phyloP scores from a whole-genome alignment of 2,797 vertebrate species.

The Apogon hyalosoma region DNA sequence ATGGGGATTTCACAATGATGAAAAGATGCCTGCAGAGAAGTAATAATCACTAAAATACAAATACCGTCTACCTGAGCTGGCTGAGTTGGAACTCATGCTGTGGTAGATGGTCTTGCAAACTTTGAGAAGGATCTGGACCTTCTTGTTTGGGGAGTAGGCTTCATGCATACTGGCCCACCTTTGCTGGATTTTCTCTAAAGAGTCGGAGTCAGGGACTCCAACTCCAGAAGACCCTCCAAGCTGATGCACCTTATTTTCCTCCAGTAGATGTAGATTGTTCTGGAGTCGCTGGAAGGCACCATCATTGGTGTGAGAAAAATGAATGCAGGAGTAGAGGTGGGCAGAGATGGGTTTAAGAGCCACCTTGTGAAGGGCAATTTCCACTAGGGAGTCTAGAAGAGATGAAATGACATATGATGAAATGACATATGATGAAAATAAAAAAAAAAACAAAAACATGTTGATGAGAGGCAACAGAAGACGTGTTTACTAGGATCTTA shows the following conservation, averaged over 20 bases:
- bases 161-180: constrained; percentile 85
- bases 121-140: constrained; percentile 87
- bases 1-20: not conserved
- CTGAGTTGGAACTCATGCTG: constrained; percentile 84
- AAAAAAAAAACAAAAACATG: too few species aligned
- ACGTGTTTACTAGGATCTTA: not conserved
- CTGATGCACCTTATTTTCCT: constrained; percentile 63
- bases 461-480: too few species aligned
- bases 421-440: too few species aligned
- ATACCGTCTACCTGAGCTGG: constrained; percentile 65
- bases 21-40: not conserved
- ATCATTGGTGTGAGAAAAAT: constrained; percentile 66
- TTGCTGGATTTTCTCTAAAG: constrained; percentile 86
- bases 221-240: constrained; percentile 77
- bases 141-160: constrained; percentile 89
- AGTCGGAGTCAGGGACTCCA: constrained; percentile 76
- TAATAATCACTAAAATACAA: not conserved
- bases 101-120: constrained; percentile 90
- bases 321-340: constrained; percentile 84
- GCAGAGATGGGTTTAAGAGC: constrained; percentile 85
- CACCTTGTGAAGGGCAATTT: constrained; percentile 86
- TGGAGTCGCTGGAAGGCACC: constrained; percentile 76
- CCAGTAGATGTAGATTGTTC: constrained; percentile 80
- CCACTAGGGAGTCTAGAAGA: constrained; percentile 83
- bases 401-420: not conserved